Base-by-base conservation (phyloP, 2,888 invertebrate species). In the Aethes cnicana region DNA sequence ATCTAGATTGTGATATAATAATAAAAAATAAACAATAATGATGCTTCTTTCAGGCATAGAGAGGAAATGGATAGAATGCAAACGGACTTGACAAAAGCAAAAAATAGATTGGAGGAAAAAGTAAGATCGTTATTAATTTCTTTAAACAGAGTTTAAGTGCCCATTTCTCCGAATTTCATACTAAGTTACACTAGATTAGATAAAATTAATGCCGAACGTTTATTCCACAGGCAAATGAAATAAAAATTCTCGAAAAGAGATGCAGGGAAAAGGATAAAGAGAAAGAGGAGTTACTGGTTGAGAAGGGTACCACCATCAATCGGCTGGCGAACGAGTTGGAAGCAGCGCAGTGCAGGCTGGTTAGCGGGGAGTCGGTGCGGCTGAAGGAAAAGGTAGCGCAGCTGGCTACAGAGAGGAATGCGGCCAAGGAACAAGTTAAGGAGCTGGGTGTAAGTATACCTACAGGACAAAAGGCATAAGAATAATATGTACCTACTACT, bases 241-340 rank as follows among this genome's bases (percentile, higher is more conserved):
- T 91, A 36, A 90, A 91, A 54, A 74, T 74, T n/a, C 69, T 92
- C 55, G 91, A 91, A 56, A 77, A 84, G 25, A 88, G 84, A 7
- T 92, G 91, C 59, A 82, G 82, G 62, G 92, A 93, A 20, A 74
- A 91, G 1, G 91, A 93, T 39, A 80, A 90, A 56, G 91, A 91
- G 11, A 92, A 93, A 43, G 93, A 94, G 64, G 79, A 85, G 2
- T 79, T 93, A 56, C 65, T 93, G 32, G 84, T 92, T 36, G 93
- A 94, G 30, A 94, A 93, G 57, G 91, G 91, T 0, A 85, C 90
- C 0, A 91, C 91, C 9, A 92, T 94, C 53, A 93, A 93, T 72
- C 85, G 91, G 33, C 62, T 94, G n/a, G 91, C 91, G 0, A 77
- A 81, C 14, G 92, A 91, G 14, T 62, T 94, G 36, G 91, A 92